Conservation (phyloP, 2,797 vertebrate genomes). For the Numenius phaeopus region DNA sequence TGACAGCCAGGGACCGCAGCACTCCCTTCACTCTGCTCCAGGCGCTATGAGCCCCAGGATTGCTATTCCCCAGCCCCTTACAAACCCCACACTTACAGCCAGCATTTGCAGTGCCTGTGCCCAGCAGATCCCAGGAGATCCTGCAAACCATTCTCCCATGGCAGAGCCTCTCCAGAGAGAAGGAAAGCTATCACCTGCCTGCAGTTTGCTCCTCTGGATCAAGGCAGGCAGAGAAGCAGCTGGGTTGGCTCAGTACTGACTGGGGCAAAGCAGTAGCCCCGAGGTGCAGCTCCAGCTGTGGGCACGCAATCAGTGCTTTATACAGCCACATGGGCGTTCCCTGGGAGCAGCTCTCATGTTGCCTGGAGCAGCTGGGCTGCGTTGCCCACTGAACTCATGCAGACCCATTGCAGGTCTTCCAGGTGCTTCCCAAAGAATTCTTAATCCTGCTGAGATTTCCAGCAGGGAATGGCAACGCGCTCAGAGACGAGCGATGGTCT, state of each 20-base stretch:
- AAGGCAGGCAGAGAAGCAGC: not conserved
- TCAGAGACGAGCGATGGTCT: not conserved
- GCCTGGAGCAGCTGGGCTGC: not conserved
- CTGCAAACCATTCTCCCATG: constrained; percentile 40
- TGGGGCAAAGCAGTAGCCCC: not conserved
- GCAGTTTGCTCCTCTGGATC: not conserved
- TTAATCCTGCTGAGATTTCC: not conserved
- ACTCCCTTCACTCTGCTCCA: not conserved
- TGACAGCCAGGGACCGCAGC: not conserved
- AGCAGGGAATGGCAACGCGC: not conserved
- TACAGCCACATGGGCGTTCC: not conserved
- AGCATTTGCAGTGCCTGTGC: constrained; percentile 31
- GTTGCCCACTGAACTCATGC: not conserved
- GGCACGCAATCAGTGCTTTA: not conserved
- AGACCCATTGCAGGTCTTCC: not conserved
- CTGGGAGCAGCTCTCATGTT: not conserved
- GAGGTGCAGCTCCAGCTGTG: not conserved
- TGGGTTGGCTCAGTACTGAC: not conserved
- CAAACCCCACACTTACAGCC: constrained; percentile 45
- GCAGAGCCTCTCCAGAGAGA: not conserved
- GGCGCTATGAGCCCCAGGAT: not conserved
- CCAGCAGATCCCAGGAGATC: constrained; percentile 28
- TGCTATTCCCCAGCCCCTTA: not conserved
- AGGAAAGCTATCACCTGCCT: not conserved
- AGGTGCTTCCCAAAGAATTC: not conserved